Base-by-base conservation (phyloP, 2,113 vertebrate genomes). In the Coreoperca whiteheadi region DNA sequence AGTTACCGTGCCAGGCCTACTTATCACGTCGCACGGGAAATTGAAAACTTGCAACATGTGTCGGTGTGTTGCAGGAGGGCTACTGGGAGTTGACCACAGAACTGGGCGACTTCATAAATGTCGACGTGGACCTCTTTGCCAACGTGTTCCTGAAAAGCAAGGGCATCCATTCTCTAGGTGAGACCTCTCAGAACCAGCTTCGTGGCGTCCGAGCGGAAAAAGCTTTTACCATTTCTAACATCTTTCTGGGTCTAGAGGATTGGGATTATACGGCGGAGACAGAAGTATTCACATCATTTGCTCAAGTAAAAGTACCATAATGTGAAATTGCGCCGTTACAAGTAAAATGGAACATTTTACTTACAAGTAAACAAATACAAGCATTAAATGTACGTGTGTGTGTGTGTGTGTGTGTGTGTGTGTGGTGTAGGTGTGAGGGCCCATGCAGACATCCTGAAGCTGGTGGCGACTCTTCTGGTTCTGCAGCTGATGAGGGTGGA, bases 151-250 rank as follows among this genome's bases (percentile, higher is more conserved):
- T 97, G 79, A 91, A 93, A 51, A 90, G 92, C 88, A 97, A 95
- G 89, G 97, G 96, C 85, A 97, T 98, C 91, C 34, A 18, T 9
- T 97, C 97, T 82, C 92, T 97, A 34, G 96, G 96, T 86, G 61
- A 93, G 90, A 32, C 25, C 51, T 11, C 30, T 66, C 21, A 15
- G 2, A 16, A 23, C 1, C 25, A 21, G 6, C 37, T 61, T 23
- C 50, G n/a, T 23, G 23, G 48, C 57, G 23, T 64, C 14, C 56
- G 18, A 4, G 74, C 32, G 50, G 16, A 41, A 53, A 39, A 1
- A 3, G 2, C 34, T 63, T 51, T 60, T 14, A 9, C 6, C 11
- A 34, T n/a, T 18, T 60, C n/a, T 71, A 16, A 10, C 30, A 63
- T 37, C 23, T 75, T 37, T 14, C 30, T 34, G 28, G 25, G 34